Evolutionary conservation across 2,113 vertebrate species (phyloP).

Genomic region (Pluvialis apricaria): DNA sequence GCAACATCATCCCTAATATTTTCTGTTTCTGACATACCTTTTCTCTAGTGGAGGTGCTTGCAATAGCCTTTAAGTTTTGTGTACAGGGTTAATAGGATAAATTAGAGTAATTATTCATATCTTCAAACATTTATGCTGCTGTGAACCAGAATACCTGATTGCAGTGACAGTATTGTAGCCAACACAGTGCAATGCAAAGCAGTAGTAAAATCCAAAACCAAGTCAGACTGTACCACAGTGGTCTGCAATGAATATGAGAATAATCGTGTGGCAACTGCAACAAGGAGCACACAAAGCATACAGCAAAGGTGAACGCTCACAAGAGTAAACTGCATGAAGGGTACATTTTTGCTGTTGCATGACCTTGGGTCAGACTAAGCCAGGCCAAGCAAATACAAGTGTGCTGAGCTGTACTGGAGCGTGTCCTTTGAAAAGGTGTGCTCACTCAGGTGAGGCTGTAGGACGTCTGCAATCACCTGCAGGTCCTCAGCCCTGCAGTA

Average conservation of each 20-base stretch:
- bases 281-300: background rate
- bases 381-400: background rate
- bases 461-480: background rate
- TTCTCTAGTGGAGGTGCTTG: background rate
- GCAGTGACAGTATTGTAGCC: background rate
- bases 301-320: background rate
- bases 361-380: background rate
- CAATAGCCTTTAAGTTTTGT: background rate
- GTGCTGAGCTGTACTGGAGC: background rate
- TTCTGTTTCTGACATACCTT: background rate
- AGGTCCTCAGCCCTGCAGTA: background rate
- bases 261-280: background rate
- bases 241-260: background rate
- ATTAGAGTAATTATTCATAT: background rate
- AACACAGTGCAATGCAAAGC: background rate
- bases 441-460: background rate
- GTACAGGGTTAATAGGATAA: background rate
- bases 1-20: background rate
- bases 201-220: background rate
- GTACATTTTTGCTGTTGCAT: background rate
- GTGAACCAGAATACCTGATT: background rate
- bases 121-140: background rate
- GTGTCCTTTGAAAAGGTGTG: background rate
- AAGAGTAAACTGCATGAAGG: background rate
- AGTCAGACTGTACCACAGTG: background rate